Evolutionary conservation across 2,797 vertebrate species (phyloP), one percentile per base, ranked within the genome.

Genomic region (Brachyalestes nurse): DNA sequence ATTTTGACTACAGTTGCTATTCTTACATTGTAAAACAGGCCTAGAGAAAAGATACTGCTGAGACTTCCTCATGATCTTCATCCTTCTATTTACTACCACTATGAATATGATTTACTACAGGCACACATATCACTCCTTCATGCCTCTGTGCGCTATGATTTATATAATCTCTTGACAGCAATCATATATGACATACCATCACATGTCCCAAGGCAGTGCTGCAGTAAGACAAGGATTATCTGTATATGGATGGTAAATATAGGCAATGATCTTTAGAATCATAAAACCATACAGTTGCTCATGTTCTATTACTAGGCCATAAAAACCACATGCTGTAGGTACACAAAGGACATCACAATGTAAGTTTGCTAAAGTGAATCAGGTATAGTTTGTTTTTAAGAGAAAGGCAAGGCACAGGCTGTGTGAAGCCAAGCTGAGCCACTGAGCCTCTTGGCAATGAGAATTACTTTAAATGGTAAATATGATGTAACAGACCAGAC

Each of bases 91-190:
- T 72, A 77, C 53, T 73, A 25, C 42, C 23, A 40, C 71, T 25
- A 69, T 62, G 66, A 74, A 77, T 57, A 55, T 66, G 61, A 77
- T 67, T 77, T 73, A 67, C 42, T 21, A 67, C 16, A 40, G 72
- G 25, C 38, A 75, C 69, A 67, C 78, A 64, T 57, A 72, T 47
- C 17, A 23, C 47, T 76, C 65, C 67, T 60, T 84, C 67, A 69
- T 77, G 67, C 49, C 34, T 4, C 34, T 47, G 23, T 80, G 58
- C 80, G 78, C 77, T 82, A 45, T 77, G 70, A 25, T 77, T 62
- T 62, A 80, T 82, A 82, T 85, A 77, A 85, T 77, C 79, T 82
- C 67, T 76, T 72, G 49, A 72, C 76, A 77, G 78, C 64, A 82
- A 77, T 70, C 69, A 64, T 57, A 53, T 62, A 45, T 67, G 53